Conservation (phyloP, 1,140 invertebrate genomes). For the Oscheius sp. region DNA sequence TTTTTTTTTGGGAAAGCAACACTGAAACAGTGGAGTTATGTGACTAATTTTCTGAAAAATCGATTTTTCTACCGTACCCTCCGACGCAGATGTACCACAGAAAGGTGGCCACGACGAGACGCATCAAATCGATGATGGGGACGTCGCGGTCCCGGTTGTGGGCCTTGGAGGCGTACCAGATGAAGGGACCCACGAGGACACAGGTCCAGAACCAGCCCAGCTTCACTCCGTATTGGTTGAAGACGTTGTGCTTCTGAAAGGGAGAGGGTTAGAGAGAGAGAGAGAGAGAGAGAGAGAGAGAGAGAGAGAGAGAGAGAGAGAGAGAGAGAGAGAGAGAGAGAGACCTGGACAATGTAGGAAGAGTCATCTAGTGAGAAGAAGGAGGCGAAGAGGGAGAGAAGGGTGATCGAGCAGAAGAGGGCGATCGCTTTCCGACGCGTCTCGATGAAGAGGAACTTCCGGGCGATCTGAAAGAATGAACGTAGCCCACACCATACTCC, state of each 20-base stretch:
- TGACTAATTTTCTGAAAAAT: too few species aligned
- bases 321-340: too few species aligned
- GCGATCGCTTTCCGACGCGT: not conserved
- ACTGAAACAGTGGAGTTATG: too few species aligned
- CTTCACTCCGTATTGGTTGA: conserved; percentile 56
- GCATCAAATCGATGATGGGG: conserved; percentile 66
- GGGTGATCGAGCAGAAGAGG: not conserved
- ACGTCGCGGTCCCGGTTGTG: conserved; percentile 61
- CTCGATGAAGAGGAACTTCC: not conserved
- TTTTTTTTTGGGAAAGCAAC: too few species aligned
- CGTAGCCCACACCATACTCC: too few species aligned
- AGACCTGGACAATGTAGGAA: conserved; percentile 45
- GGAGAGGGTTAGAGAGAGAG: too few species aligned
- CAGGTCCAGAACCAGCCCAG: conserved; percentile 59
- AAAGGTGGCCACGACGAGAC: conserved; percentile 77
- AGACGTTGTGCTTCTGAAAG: conserved; percentile 56
- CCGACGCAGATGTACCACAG: conserved; percentile 85
- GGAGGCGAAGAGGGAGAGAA: conserved; percentile 40
- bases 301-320: too few species aligned
- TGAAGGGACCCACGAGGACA: conserved; percentile 45
- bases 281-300: too few species aligned
- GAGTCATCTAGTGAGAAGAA: conserved; percentile 38
- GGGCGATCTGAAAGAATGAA: not conserved
- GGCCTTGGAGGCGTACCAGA: conserved; percentile 44
- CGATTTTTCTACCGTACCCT: conserved; percentile 61